Evolutionary conservation across 2,113 vertebrate species (phyloP).

Genomic region (Benitochromis conjunctus): DNA sequence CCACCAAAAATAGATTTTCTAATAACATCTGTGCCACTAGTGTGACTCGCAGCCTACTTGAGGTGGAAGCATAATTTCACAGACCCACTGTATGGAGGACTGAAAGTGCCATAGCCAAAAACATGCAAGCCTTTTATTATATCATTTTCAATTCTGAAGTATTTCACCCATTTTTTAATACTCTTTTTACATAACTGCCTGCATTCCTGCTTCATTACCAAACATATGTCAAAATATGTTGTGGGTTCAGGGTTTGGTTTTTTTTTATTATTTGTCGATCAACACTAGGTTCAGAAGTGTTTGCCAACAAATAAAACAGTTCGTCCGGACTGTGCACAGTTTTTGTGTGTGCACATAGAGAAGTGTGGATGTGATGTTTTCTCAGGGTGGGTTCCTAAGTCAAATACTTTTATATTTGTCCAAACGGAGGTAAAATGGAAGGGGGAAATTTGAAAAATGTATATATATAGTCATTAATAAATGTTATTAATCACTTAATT

Average conservation of each 20-base stretch:
- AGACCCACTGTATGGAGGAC: neutral
- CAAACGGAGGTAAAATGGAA: neutral
- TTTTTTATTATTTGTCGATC: neutral
- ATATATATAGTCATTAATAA: no score
- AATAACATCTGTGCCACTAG: neutral
- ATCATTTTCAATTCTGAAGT: neutral
- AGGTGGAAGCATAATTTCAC: accelerated
- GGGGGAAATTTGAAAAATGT: neutral
- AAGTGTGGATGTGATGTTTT: neutral
- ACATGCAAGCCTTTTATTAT: neutral
- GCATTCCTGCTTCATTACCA: neutral
- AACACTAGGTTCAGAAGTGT: neutral
- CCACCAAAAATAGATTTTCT: neutral
- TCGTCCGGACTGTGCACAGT: neutral
- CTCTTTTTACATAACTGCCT: neutral
- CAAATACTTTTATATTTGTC: neutral
- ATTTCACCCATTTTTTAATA: neutral
- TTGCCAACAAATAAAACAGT: neutral
- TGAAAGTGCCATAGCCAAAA: neutral
- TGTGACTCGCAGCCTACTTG: neutral
- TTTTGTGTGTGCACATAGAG: neutral
- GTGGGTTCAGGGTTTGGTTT: neutral
- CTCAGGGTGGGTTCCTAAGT: neutral
- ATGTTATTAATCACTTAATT: neutral
- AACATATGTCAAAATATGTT: neutral